Evolutionary conservation across 2,797 vertebrate genomes (phyloP), one percentile per base, ranked within the genome.

Genomic region (Tauraco hartlaubi): DNA sequence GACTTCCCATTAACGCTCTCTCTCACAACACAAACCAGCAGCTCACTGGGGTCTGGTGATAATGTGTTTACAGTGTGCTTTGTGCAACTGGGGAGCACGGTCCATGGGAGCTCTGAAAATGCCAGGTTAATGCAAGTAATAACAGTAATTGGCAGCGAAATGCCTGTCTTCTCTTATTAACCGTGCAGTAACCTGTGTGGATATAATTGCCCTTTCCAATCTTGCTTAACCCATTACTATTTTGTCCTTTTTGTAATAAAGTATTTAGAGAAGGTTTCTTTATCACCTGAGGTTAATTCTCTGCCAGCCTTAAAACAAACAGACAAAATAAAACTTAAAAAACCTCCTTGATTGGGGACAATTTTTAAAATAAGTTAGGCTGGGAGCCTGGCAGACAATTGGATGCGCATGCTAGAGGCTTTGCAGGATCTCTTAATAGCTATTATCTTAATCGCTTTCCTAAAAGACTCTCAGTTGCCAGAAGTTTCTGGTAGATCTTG

Each of bases 11-110:
- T 28, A 37, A 37, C 29, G 3, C 33, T 48, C 54, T 43, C 28
- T 31, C 64, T 67, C 56, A 18, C 69, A 35, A 1, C 58, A 14
- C 15, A 21, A 35, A 17, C 17, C 58, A 35, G 66, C 77, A 48
- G 35, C 71, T 81, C 1, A 4, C 22, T 13, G 21, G 37, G 35
- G 31, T 52, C 28, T 14, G 6, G 17, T 39, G 77, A 5, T 4
- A 23, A 43, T 1, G 11, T 71, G 52, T 59, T 94, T 15, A 2
- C 48, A 52, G 35, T 39, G 59, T 39, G 77, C 48, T 54, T n/a
- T 2, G 1, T 3, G 2, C 86, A 35, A 1, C 39, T 21, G 61
- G 82, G 51, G 44, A 29, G 35, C 9, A 0, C 0, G 3, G 79
- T 33, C 63, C 16, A 4, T 4, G 62, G 43, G n/a, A 93, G 74